Evolutionary conservation across 2,113 vertebrate genomes (phyloP).

Genomic region (Chamaetylas fuelleborni): DNA sequence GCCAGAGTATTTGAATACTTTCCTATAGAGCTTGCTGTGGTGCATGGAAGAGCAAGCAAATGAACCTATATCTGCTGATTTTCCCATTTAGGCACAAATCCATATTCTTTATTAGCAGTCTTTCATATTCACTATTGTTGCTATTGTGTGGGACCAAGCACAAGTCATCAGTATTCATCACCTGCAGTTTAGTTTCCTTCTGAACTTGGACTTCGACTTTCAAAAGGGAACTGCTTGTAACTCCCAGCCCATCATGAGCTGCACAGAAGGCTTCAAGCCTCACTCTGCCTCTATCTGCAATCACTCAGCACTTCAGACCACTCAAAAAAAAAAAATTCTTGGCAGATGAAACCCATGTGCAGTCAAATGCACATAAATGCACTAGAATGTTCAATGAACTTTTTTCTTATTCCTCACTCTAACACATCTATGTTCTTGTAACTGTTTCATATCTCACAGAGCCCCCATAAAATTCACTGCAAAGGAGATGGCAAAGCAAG

Average conservation of each 20-base stretch:
- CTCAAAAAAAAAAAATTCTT: neutral
- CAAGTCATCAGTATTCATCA: slow-evolving; percentile 46
- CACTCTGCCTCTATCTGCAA: slow-evolving; percentile 14
- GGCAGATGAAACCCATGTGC: neutral
- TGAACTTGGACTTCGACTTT: slow-evolving; percentile 37
- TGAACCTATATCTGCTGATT: neutral
- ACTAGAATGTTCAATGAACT: slow-evolving; percentile 43
- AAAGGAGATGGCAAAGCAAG: neutral
- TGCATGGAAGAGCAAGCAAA: neutral
- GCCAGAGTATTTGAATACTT: neutral
- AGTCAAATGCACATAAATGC: neutral
- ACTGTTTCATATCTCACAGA: neutral
- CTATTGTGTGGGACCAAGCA: slow-evolving; percentile 42
- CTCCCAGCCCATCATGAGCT: slow-evolving; percentile 37
- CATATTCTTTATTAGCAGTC: slow-evolving; percentile 24
- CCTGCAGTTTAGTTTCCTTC: slow-evolving; percentile 45
- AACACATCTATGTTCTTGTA: neutral
- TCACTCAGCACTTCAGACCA: slow-evolving; percentile 53
- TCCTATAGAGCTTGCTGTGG: neutral
- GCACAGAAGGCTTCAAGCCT: slow-evolving; percentile 34
- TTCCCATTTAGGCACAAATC: slow-evolving; percentile 33
- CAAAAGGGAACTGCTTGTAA: slow-evolving; percentile 36
- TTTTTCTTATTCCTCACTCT: slow-evolving; percentile 30
- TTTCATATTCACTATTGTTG: slow-evolving; percentile 43
- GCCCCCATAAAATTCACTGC: neutral